These are phyloP conservation scores for Danio tinwini DNA, from an alignment of 2,797 vertebrate genomes.

Conservation along the genomic window DNA sequence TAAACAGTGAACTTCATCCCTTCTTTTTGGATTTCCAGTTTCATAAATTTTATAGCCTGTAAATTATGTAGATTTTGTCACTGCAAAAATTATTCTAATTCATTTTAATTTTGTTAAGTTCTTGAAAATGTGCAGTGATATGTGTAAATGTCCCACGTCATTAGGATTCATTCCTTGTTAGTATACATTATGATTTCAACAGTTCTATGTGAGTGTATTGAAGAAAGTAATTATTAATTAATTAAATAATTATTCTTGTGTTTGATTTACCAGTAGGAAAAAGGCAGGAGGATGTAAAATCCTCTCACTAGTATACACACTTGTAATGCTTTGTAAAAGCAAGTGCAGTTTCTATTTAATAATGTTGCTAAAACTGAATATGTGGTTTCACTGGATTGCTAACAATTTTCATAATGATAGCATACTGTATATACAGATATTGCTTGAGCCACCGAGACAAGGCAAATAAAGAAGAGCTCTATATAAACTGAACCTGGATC, in stretches of 20 bases:
- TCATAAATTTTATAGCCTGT: not conserved
- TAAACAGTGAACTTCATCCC: not conserved
- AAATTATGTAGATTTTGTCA: not conserved
- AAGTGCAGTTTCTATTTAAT: not conserved
- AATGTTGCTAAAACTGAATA: not conserved
- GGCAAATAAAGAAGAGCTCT: not conserved
- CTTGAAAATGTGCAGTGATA: not conserved
- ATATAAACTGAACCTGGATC: not conserved
- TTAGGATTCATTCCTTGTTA: not conserved
- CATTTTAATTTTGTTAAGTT: not conserved
- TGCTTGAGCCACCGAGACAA: not conserved
- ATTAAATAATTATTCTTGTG: not conserved
- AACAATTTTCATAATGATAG: not conserved
- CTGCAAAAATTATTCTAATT: not conserved
- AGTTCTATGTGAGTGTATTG: not conserved
- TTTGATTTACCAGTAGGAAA: not conserved
- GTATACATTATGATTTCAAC: not conserved
- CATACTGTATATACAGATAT: not conserved
- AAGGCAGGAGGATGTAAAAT: not conserved
- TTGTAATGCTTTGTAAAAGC: not conserved
- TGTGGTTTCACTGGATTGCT: not conserved
- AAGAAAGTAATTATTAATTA: not conserved
- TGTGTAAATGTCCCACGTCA: slow-evolving; percentile 11
- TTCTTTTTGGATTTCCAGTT: not conserved
- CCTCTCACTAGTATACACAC: not conserved